Conservation (phyloP, 1,140 invertebrate species). For the Holcopasites calliopsidis region DNA sequence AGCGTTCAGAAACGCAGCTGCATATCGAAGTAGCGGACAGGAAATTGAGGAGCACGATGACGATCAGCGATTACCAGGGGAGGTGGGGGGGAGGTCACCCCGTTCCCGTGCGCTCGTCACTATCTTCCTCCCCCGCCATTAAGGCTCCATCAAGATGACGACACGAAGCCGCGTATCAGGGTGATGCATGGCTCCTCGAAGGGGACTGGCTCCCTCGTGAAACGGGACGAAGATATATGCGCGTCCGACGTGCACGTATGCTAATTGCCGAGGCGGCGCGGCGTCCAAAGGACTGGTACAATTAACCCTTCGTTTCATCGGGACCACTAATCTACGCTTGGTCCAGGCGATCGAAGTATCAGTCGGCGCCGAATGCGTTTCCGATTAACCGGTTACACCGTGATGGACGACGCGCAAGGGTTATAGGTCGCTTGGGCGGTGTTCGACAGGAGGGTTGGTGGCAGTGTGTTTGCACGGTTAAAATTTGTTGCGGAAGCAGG, state of each 20-base stretch:
- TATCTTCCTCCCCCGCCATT: slow-evolving; percentile 16
- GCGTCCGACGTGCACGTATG: slow-evolving; percentile 37
- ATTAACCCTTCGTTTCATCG: slow-evolving; percentile 45
- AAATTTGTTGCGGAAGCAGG: slow-evolving; percentile 17
- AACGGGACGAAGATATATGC: slow-evolving; percentile 48
- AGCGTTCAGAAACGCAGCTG: background rate
- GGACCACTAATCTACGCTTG: slow-evolving; percentile 7
- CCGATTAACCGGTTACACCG: slow-evolving; percentile 15
- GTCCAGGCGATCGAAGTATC: slow-evolving; percentile 22
- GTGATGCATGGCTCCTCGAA: slow-evolving; percentile 51
- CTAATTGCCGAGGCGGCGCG: slow-evolving; percentile 37
- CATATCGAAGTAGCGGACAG: slow-evolving; percentile 62
- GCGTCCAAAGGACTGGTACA: slow-evolving; percentile 30
- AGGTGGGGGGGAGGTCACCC: background rate
- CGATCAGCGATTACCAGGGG: slow-evolving; percentile 34
- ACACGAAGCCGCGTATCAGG: slow-evolving; percentile 18
- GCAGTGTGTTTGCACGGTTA: background rate
- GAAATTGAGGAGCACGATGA: slow-evolving; percentile 66
- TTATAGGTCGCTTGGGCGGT: slow-evolving; percentile 5
- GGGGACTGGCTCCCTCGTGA: background rate
- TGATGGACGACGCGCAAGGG: slow-evolving; percentile 10
- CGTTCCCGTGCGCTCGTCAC: background rate
- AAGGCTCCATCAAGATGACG: slow-evolving; percentile 55
- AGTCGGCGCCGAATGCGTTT: slow-evolving; percentile 8
- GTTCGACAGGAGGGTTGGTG: background rate